Evolutionary conservation across 1,140 invertebrate genomes (phyloP), one percentile per base, ranked within the genome.

Genomic region (Drosophila ananassae): DNA sequence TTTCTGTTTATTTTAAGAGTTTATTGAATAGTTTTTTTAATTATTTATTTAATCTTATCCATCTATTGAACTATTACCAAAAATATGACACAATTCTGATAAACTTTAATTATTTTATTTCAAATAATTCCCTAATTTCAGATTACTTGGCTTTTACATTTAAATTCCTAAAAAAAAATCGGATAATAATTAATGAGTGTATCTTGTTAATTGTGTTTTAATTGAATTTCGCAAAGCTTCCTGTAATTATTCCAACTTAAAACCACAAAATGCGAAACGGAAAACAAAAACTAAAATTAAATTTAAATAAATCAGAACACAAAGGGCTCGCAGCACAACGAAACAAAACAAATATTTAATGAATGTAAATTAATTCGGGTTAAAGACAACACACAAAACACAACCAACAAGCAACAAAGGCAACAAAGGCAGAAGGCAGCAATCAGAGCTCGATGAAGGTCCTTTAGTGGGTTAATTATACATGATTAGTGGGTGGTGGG

Each of bases 391-490:
- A 69, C 21, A 56, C 50, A 61, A 52, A 34, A 10, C 30, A 22
- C 5, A n/a, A 52, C 6, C 28, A 34, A 32, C 28, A 50, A 39
- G 48, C 17, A 52, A 52, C 17, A 30, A 51, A 17, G 22, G 22
- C 54, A 39, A 58, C 52, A 46, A 44, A 24, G 39, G 30, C 62
- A 66, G 46, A 61, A 54, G 32, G 28, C 51, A 48, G 46, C 66
- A 69, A 69, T 69, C 64, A 50, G 52, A 47, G 63, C 52, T 51
- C 52, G 53, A 69, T 69, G 66, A 69, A 64, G 63, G 66, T 69
- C 66, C 66, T 69, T 69, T 8, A 47, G 44, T 56, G 64, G 66
- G 51, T 69, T 39, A 69, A 44, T 46, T 73, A 63, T 47, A 37
- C 51, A 57, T 61, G 56, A 44, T 57, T 53, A 46, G 32, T 59